Conservation (phyloP, 2,797 vertebrate species). For the Poecile montanus region DNA sequence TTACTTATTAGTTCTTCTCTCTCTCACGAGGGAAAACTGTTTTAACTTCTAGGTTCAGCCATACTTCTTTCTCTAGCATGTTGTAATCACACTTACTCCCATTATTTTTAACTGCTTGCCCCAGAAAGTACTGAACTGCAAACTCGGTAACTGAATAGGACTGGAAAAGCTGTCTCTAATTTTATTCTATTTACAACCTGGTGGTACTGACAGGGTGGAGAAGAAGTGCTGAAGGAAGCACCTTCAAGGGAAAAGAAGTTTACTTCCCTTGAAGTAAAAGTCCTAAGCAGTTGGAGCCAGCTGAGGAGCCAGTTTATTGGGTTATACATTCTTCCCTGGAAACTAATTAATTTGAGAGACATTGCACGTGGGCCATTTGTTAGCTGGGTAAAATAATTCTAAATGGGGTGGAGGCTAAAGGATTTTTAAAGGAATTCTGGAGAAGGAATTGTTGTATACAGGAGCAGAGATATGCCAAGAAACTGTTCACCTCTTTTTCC, state of each 20-base stretch:
- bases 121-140: not conserved
- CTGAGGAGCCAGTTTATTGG: not conserved
- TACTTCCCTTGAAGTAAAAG: not conserved
- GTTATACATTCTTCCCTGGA: not conserved
- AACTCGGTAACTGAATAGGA: not conserved
- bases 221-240: not conserved
- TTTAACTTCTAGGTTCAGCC: not conserved
- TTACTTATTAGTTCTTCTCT: not conserved
- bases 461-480: not conserved
- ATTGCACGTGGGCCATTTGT: not conserved
- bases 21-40: not conserved
- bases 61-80: not conserved
- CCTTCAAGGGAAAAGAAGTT: no score
- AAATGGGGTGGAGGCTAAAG: not conserved
- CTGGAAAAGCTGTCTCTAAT: not conserved
- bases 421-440: not conserved
- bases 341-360: not conserved
- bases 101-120: not conserved
- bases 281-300: not conserved
- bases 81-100: not conserved
- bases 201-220: not conserved
- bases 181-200: not conserved
- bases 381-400: not conserved
- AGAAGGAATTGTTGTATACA: not conserved
- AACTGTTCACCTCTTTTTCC: not conserved